Evolutionary conservation across 2,888 invertebrate genomes (phyloP), one percentile per base, ranked within the genome.

Genomic region (Cordylochernes scorpioides): DNA sequence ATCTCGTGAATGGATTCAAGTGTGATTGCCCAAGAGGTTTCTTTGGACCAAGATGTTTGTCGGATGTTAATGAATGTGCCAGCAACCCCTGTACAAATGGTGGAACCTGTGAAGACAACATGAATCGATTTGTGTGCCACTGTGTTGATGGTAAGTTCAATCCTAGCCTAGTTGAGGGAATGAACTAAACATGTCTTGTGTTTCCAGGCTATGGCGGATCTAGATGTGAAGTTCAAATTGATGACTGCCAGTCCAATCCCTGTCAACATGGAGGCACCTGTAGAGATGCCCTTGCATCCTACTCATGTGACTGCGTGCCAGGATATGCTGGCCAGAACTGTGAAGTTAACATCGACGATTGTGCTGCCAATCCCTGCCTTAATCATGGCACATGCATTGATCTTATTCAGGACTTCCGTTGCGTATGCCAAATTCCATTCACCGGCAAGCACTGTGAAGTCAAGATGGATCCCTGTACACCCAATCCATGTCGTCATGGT

Each of bases 1-100:
- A 91, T 58, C 86, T 86, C 48, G 86, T 88, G 35, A 80, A 88
- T 46, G 80, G 80, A 0, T 86, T 80, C 53, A 78, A 80, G 0
- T 86, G 84, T 50, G 73, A 74, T 1, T 86, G 86, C 44, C 73
- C 71, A 0, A 60, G 73, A 3, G 86, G 84, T 1, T 86, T 78
- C 36, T 84, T 82, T 43, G 86, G 84, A n/a, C 78, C 77, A 45
- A 74, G 78, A 53, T 86, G 84, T 45, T 57, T 82, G 2, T 78
- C 77, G 44, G 86, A 91, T 50, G 77, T 88, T 9, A 77, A 91
- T 54, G 88, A 91, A 49, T 91, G 78, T 46, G 71, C 71, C 21
- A 74, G 75, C 10, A 74, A 73, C 49, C 86, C 54, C 19, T 35
- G 37, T 25, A 24, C 28, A 7, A 40, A 36, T 28, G 40, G 32